Conservation (phyloP, 2,797 vertebrate species). For the Emydoidea blandingii region DNA sequence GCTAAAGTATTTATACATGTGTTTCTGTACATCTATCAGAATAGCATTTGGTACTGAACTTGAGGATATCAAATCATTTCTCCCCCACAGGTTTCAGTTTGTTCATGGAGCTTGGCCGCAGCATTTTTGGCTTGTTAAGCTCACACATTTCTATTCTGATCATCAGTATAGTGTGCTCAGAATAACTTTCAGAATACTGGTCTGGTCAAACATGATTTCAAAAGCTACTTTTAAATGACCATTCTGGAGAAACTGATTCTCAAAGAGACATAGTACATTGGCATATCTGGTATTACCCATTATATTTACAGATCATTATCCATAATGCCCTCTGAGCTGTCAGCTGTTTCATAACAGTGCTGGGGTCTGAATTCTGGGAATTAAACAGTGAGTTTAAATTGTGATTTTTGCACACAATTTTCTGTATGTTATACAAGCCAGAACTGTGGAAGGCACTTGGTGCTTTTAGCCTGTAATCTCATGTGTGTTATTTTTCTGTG, state of each 20-base stretch:
- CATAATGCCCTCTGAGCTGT: neutral
- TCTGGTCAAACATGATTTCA: neutral
- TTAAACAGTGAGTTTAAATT: neutral
- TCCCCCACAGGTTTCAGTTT: neutral
- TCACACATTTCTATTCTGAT: neutral
- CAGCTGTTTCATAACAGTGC: neutral
- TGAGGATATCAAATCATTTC: neutral
- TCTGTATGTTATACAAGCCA: neutral
- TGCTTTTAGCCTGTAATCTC: neutral
- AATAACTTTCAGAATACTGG: neutral
- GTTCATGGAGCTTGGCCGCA: accelerated
- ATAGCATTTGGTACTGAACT: neutral
- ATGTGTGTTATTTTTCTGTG: neutral
- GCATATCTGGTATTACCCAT: neutral
- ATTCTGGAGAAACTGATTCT: neutral
- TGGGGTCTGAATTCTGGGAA: neutral
- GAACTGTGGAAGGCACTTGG: neutral
- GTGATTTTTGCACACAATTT: neutral
- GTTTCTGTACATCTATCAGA: neutral
- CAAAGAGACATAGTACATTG: neutral
- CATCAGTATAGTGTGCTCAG: neutral
- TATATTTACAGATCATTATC: neutral
- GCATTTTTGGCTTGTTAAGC: neutral
- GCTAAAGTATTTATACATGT: neutral
- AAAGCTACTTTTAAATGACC: neutral